Evolutionary conservation across 1,140 invertebrate species (phyloP).

Genomic region (Sitobion miscanthi): DNA sequence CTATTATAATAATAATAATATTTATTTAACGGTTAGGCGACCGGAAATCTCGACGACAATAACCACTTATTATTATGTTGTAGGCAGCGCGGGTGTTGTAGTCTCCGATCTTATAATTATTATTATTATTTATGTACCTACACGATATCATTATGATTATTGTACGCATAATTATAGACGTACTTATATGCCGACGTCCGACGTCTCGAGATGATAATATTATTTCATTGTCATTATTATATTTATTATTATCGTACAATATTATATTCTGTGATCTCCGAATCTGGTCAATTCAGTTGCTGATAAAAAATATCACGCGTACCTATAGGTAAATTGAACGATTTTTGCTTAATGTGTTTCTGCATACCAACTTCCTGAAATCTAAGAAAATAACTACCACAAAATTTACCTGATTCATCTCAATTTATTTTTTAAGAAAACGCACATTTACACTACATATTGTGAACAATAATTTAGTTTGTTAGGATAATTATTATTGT

Average conservation of each 20-base stretch:
- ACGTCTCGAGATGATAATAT: background rate
- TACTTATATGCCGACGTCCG: background rate
- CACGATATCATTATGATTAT: background rate
- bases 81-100: background rate
- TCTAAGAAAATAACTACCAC: background rate
- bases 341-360: background rate
- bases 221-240: background rate
- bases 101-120: background rate
- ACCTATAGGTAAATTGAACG: background rate
- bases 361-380: background rate
- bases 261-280: conserved; percentile 37
- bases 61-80: background rate
- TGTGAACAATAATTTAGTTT: background rate
- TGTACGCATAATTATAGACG: background rate
- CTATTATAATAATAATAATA: background rate
- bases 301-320: background rate
- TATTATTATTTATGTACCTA: background rate
- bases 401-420: background rate
- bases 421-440: conserved; percentile 1
- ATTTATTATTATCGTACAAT: background rate
- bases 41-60: background rate
- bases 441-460: background rate
- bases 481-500: background rate
- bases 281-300: conserved; percentile 45
- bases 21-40: background rate